phyloP scores from a whole-genome alignment of 2,113 vertebrate genomes.

The Xenus cinereus region DNA sequence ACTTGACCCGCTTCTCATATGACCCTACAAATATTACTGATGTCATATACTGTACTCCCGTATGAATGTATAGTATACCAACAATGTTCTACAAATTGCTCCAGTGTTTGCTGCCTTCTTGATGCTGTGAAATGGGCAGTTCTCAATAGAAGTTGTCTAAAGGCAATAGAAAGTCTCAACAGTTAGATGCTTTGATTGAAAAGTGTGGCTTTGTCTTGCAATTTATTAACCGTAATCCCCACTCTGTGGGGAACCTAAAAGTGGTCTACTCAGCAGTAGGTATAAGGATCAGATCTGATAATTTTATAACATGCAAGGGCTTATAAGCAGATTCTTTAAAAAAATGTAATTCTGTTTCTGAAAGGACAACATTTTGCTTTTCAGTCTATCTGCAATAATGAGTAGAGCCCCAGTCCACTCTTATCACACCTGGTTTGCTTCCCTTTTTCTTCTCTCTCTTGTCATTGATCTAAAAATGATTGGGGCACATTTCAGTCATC shows the following conservation, averaged over 20 bases:
- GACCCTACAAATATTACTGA: neutral
- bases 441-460: neutral
- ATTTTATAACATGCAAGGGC: neutral
- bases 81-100: neutral
- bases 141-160: neutral
- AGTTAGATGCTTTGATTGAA: neutral
- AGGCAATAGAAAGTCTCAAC: neutral
- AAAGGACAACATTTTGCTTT: neutral
- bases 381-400: neutral
- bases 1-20: neutral
- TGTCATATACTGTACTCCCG: neutral
- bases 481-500: neutral
- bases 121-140: neutral
- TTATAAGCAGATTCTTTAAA: neutral
- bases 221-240: neutral
- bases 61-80: neutral
- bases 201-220: neutral
- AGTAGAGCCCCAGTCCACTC: neutral
- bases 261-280: neutral
- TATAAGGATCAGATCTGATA: neutral
- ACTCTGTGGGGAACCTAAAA: neutral
- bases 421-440: neutral
- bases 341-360: neutral
- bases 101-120: neutral
- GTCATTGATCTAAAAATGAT: neutral